Conservation (phyloP, 2,888 invertebrate species). For the Conus canariensis region DNA sequence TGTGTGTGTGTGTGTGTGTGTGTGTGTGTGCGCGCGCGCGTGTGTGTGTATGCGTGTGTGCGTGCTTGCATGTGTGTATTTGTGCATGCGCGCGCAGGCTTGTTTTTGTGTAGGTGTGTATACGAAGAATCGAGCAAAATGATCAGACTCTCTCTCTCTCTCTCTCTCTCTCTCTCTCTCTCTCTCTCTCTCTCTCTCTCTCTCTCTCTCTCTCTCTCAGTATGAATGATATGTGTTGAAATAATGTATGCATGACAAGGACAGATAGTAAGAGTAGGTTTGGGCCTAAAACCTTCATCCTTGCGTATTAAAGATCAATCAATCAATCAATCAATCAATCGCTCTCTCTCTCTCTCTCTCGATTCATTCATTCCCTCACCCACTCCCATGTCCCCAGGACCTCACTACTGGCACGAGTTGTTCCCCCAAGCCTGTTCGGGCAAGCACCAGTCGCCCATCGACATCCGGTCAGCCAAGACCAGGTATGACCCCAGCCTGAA, state of each 20-base stretch:
- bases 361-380: background rate
- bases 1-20: background rate
- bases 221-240: background rate
- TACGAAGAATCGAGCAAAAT: too few relatives aligned
- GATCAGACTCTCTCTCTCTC: too few relatives aligned
- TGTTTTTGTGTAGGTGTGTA: background rate
- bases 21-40: background rate
- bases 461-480: constrained; percentile 81
- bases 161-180: too few relatives aligned
- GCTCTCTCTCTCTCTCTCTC: background rate
- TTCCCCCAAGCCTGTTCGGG: constrained; percentile 83
- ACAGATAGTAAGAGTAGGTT: too few relatives aligned
- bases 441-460: constrained; percentile 87
- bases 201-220: background rate
- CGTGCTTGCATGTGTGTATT: too few relatives aligned
- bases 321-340: background rate
- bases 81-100: background rate
- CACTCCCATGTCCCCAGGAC: constrained; percentile 53
- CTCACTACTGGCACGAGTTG: constrained; percentile 62
- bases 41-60: background rate
- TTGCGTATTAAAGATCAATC: background rate
- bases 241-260: background rate
- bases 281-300: background rate
- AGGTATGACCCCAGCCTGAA: constrained; percentile 62
- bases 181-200: too few relatives aligned